These are phyloP conservation scores for Drosophila kambysellisi DNA, from an alignment of 2,888 invertebrate genomes.

Conservation along the genomic window DNA sequence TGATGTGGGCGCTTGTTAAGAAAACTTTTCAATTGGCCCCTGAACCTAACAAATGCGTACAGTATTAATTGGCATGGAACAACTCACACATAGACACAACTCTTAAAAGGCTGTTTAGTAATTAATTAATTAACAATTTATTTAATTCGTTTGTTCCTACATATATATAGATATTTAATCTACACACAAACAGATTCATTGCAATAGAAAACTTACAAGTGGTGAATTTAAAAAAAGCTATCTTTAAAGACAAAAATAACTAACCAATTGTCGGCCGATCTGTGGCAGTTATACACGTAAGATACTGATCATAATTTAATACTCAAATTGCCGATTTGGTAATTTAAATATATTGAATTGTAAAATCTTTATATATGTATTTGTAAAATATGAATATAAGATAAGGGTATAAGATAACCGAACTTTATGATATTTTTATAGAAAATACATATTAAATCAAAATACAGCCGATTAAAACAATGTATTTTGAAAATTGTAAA, in stretches of 20 bases:
- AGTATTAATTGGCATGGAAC: neutral
- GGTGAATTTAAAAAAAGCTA: neutral
- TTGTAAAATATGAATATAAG: neutral
- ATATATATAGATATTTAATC: neutral
- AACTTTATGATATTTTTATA: neutral
- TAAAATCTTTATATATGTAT: too few relatives aligned
- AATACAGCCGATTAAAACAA: neutral
- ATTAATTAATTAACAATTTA: constrained; percentile 4
- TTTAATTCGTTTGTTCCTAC: neutral
- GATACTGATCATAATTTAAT: neutral
- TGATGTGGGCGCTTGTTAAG: constrained; percentile 21
- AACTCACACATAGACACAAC: neutral
- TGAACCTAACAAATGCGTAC: constrained; percentile 1
- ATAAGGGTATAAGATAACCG: too few relatives aligned
- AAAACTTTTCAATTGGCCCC: constrained; percentile 45
- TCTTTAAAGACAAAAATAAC: neutral
- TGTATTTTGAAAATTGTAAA: neutral
- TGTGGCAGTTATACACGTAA: neutral
- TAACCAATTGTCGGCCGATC: neutral
- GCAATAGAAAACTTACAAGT: neutral
- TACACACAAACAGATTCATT: neutral
- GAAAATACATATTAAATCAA: neutral
- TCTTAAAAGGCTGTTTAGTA: neutral
- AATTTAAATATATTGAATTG: neutral
- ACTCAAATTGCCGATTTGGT: neutral